phyloP scores from a whole-genome alignment of 2,888 invertebrate genomes.

The Calameuta idolon region DNA sequence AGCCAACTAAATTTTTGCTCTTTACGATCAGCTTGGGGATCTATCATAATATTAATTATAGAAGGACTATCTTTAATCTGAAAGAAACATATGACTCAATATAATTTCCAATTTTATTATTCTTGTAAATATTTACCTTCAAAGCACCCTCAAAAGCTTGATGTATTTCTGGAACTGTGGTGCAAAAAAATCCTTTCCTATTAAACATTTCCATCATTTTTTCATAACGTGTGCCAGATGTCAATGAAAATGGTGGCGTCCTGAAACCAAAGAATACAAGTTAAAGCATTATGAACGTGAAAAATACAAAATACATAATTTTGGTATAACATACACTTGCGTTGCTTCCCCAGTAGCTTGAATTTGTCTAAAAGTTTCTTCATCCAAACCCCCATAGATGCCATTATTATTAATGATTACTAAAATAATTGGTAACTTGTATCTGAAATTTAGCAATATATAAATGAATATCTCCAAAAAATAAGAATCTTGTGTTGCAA shows the following conservation, averaged over 20 bases:
- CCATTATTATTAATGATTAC: constrained; percentile 96
- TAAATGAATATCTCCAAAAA: background rate
- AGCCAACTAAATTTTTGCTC: constrained; percentile 93
- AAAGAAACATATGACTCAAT: constrained; percentile 15
- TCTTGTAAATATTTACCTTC: constrained; percentile 57
- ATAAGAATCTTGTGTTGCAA: too few relatives aligned
- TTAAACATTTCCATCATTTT: constrained; percentile 91
- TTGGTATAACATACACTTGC: constrained; percentile 73
- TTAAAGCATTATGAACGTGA: background rate
- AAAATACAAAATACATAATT: background rate
- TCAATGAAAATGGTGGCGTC: constrained; percentile 85
- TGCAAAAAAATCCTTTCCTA: constrained; percentile 82
- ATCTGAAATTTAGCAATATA: constrained; percentile 69
- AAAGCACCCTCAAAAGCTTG: constrained; percentile 77
- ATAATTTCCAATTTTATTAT: constrained; percentile 9
- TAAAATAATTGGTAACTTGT: constrained; percentile 90
- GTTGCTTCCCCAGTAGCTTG: constrained; percentile 79
- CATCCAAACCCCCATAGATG: constrained; percentile 89
- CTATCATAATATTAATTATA: constrained; percentile 92
- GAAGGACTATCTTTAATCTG: constrained; percentile 80
- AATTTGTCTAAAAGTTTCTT: constrained; percentile 79
- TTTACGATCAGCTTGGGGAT: constrained; percentile 89
- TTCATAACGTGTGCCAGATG: constrained; percentile 86
- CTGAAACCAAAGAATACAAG: constrained; percentile 68
- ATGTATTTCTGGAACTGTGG: constrained; percentile 81